Conservation (phyloP, 64 coral and sea anemone species). For the Porites lutea region DNA sequence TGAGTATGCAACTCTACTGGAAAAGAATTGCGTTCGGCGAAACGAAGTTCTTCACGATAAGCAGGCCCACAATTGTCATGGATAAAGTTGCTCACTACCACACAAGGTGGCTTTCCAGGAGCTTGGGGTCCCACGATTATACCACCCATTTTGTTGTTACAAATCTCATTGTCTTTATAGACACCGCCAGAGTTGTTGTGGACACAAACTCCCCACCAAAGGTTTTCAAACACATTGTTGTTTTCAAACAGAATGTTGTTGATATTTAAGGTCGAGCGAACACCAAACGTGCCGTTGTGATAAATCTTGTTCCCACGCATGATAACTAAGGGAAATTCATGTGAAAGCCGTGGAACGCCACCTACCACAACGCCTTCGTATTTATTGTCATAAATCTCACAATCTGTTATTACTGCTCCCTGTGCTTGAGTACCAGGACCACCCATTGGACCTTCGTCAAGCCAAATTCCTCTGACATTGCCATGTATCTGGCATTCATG, state of each 20-base stretch:
- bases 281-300: slow-evolving; percentile 14
- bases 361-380: slow-evolving; percentile 22
- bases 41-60: background rate
- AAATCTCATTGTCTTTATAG: slow-evolving; percentile 8
- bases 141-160: slow-evolving; percentile 44
- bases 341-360: background rate
- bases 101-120: slow-evolving; percentile 6
- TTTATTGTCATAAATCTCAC: slow-evolving; percentile 40
- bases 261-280: background rate
- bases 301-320: slow-evolving; percentile 8
- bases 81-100: slow-evolving; percentile 1
- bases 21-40: background rate
- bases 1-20: background rate
- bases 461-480: slow-evolving; percentile 29
- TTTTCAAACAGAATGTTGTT: background rate
- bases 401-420: background rate
- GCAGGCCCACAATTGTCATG: slow-evolving; percentile 38
- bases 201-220: slow-evolving; percentile 14
- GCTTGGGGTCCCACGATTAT: background rate
- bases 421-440: background rate
- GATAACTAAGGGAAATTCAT: background rate
- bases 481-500: background rate
- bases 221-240: slow-evolving; percentile 28
- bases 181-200: slow-evolving; percentile 25
- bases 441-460: background rate